Base-by-base conservation (phyloP, 2,888 invertebrate genomes). In the Hypolimnas misippus region DNA sequence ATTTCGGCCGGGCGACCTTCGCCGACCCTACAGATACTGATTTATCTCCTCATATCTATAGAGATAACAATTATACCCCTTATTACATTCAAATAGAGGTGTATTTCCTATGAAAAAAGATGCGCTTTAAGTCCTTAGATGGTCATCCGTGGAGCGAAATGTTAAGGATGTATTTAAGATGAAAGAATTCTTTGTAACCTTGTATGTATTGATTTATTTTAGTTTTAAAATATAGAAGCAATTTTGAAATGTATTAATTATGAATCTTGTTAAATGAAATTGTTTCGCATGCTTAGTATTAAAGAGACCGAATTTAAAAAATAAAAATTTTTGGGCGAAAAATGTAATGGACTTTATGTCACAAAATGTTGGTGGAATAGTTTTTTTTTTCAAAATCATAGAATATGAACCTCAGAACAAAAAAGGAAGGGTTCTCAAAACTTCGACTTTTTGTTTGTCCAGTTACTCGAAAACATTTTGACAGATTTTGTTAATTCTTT, bases 1-100 rank as follows among this genome's bases (percentile, higher is more conserved):
- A 75, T 75, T 74, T 73, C 65, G 58, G 57, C 57, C 67, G 66
- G 55, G 52, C 69, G 73, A 70, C 74, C 73, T 73, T 73, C 71
- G 56, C 50, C 58, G 68, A 60, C 60, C 65, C 68, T 63, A 62
- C 58, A 63, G 64, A 61, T 63, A 62, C 58, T 61, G 64, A 61
- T 57, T 64, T 57, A 58, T 50, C 56, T 57, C 55, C 49, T 57
- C n/a, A 19, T 38, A 49, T 40, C 29, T 17, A 49, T 25, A 46
- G 19, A 19, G 40, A 6, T 21, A 29, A 63, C 42, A n/a, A 54
- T 38, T 53, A 2, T 42, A 31, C 5, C 57, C 51, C 50, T 55
- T 61, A 61, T 49, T 5, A 31, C 0, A 0, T 8, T 8, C 2
- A 1, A 0, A 1, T 52, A 58, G 14, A 38, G 51, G 7, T 1